Evolutionary conservation across 2,113 vertebrate species (phyloP).

Genomic region (Argyrosomus japonicus): DNA sequence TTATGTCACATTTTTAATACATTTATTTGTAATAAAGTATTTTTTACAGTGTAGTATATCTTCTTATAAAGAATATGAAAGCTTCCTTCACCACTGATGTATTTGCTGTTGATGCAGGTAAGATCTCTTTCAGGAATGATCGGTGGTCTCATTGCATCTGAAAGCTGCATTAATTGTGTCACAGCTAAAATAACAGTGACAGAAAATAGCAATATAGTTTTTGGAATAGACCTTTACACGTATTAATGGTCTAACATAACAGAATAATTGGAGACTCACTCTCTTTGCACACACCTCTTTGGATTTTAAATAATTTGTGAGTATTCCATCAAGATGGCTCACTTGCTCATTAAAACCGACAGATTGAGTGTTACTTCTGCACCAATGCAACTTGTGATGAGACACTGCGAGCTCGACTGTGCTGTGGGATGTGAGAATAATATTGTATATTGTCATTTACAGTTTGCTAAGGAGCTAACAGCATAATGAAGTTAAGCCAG

Average conservation of each 20-base stretch:
- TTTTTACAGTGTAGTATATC: neutral
- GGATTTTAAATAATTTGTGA: conserved; percentile 49
- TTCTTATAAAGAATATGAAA: neutral
- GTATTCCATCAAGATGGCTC: conserved; percentile 26
- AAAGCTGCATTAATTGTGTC: neutral
- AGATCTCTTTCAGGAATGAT: neutral
- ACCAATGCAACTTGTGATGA: neutral
- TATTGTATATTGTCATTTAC: too few species aligned
- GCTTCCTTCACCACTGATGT: neutral
- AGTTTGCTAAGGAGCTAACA: neutral
- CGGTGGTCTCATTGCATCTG: neutral
- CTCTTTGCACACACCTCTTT: neutral
- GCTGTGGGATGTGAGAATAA: neutral
- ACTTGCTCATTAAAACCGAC: conserved; percentile 47
- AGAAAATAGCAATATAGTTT: neutral
- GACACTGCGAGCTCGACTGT: neutral
- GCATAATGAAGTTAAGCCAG: neutral
- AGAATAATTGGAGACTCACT: neutral
- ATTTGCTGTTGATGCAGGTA: neutral
- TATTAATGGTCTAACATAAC: neutral
- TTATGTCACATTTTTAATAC: neutral
- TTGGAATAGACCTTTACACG: neutral
- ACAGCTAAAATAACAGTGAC: neutral
- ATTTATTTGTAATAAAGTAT: too few species aligned
- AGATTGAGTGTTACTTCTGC: conserved; percentile 12